These are phyloP conservation scores for Mellivora capensis DNA, from an alignment of 2,113 vertebrate species.

Conservation along the genomic window DNA sequence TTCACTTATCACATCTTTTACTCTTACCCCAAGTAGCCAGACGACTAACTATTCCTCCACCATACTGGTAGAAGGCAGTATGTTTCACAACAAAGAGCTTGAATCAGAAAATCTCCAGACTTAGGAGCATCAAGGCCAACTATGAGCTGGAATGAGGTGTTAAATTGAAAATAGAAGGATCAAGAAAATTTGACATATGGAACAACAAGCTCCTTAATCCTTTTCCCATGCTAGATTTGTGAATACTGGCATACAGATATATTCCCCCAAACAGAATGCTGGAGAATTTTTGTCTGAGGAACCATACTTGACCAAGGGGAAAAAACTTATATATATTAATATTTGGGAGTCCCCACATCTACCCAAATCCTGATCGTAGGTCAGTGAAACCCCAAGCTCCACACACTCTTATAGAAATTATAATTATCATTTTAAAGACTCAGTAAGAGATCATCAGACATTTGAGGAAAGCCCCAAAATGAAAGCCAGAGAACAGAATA, in stretches of 20 bases:
- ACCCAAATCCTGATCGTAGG: neutral
- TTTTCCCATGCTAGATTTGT: neutral
- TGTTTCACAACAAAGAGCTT: neutral
- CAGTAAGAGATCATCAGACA: neutral
- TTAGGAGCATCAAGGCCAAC: neutral
- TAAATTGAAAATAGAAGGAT: neutral
- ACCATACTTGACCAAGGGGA: neutral
- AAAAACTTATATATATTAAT: neutral
- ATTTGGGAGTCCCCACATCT: neutral
- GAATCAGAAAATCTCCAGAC: neutral
- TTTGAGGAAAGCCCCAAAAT: neutral
- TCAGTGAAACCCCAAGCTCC: neutral
- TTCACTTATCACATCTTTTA: neutral
- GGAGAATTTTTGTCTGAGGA: neutral
- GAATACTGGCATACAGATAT: neutral
- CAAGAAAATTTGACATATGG: neutral
- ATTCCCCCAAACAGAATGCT: neutral
- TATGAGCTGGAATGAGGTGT: neutral
- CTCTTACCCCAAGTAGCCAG: neutral
- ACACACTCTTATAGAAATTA: neutral
- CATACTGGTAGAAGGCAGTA: neutral
- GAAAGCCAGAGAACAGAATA: neutral
- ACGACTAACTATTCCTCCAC: neutral
- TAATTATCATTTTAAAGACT: neutral
- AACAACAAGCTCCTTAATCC: neutral